A percentile compares a stretch with the other conserved stretches of the same genome.
Evolutionary conservation across 2,888 invertebrate genomes (phyloP).

Genomic region (Polietes domitor): DNA sequence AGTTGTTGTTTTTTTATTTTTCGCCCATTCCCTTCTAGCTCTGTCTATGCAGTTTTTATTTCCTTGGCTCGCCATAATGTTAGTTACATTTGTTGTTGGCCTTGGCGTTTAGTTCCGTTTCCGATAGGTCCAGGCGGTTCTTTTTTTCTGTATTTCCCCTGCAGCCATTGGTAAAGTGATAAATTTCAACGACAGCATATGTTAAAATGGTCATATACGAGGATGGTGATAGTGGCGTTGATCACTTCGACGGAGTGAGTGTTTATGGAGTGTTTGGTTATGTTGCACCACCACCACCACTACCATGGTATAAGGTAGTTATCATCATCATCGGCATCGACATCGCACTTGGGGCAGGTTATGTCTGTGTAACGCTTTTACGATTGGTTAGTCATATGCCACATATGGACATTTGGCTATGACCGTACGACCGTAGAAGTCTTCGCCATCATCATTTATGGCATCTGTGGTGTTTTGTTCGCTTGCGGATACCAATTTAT

Average conservation of each 20-base stretch:
- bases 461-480: slow-evolving; percentile 41
- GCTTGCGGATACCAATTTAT: background rate
- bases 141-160: background rate
- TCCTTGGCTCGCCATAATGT: slow-evolving; percentile 18
- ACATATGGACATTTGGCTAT: background rate
- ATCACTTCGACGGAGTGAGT: background rate
- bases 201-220: slow-evolving; percentile 37
- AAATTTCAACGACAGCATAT: slow-evolving; percentile 47
- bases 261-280: slow-evolving; percentile 8
- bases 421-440: background rate
- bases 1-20: no score
- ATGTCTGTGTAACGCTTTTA: slow-evolving; percentile 36
- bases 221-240: background rate
- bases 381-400: background rate
- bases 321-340: slow-evolving; percentile 5
- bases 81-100: slow-evolving; percentile 24
- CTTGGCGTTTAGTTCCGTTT: slow-evolving; percentile 46
- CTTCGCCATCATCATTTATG: slow-evolving; percentile 52
- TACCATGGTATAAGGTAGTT: slow-evolving; percentile 14
- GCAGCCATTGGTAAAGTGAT: slow-evolving; percentile 30
- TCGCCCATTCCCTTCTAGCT: slow-evolving; percentile 14
- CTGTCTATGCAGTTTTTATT: slow-evolving; percentile 56
- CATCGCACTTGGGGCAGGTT: slow-evolving; percentile 47
- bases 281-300: background rate
- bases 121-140: background rate